Conservation (phyloP, 2,113 vertebrate genomes). For the Antechinus flavipes region DNA sequence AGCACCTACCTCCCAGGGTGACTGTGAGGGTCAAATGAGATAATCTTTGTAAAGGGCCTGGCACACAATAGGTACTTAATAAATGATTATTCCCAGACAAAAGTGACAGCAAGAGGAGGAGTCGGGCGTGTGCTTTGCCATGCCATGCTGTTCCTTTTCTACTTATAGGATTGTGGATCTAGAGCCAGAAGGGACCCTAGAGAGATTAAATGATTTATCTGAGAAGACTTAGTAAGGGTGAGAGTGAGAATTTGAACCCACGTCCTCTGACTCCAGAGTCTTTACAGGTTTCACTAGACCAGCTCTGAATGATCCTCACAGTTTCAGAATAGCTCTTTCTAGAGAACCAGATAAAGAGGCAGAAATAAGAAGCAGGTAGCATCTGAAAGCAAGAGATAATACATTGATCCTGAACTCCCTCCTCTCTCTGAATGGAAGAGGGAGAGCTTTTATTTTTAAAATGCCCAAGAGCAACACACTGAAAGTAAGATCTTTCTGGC, state of each 20-base stretch:
- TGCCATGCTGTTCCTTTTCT: not conserved
- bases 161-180: not conserved
- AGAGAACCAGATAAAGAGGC: not conserved
- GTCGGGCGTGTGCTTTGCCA: not conserved
- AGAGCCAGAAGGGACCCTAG: not conserved
- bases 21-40: too few relatives aligned
- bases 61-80: too few relatives aligned
- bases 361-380: not conserved
- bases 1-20: too few relatives aligned
- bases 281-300: not conserved
- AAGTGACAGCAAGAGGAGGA: too few relatives aligned
- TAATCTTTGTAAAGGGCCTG: too few relatives aligned
- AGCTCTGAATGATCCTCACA: not conserved
- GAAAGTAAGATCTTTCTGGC: not conserved
- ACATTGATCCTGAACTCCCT: not conserved
- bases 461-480: not conserved
- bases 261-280: not conserved
- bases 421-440: not conserved
- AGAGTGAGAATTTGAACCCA: not conserved
- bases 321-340: not conserved
- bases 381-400: not conserved
- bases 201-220: not conserved
- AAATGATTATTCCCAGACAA: too few relatives aligned
- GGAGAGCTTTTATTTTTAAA: not conserved
- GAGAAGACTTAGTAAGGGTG: not conserved